These are phyloP conservation scores for Parapsyche elsis DNA, from an alignment of 1,140 invertebrate species.

Conservation along the genomic window DNA sequence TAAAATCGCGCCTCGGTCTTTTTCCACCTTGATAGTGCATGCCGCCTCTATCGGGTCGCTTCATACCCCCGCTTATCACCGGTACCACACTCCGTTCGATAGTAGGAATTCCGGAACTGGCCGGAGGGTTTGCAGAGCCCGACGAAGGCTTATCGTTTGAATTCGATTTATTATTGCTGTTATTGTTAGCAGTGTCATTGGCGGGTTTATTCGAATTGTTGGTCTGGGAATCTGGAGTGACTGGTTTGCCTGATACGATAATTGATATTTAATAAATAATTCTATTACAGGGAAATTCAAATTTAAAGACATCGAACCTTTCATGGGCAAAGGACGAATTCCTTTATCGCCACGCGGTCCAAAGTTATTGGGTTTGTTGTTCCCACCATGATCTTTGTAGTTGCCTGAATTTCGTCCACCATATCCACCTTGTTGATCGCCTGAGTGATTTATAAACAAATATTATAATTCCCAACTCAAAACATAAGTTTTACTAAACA, in stretches of 20 bases:
- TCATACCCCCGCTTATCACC: conserved; percentile 30
- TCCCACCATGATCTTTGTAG: conserved; percentile 34
- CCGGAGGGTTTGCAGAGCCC: conserved; percentile 22
- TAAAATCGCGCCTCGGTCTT: conserved; percentile 30
- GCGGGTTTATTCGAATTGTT: conserved; percentile 9
- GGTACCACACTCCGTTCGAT: conserved; percentile 32
- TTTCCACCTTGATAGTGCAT: conserved; percentile 32
- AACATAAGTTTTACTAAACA: background rate
- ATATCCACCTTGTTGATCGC: conserved; percentile 46
- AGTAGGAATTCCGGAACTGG: conserved; percentile 33
- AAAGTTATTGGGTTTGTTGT: conserved; percentile 11
- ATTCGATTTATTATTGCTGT: background rate
- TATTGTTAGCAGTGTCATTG: background rate
- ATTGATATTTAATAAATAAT: conserved; percentile 1
- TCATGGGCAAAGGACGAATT: background rate
- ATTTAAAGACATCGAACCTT: conserved; percentile 17
- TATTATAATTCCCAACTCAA: conserved; percentile 19
- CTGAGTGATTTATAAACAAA: conserved; percentile 26
- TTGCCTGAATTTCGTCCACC: conserved; percentile 42
- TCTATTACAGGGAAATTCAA: background rate
- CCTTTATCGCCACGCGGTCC: conserved; percentile 30
- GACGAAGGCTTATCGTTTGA: conserved; percentile 31
- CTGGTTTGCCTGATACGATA: conserved; percentile 5
- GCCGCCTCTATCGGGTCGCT: conserved; percentile 6
- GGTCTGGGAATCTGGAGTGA: background rate